Evolutionary conservation across 2,797 vertebrate genomes (phyloP), one percentile per base, ranked within the genome.

Genomic region (Lophura swinhoii): DNA sequence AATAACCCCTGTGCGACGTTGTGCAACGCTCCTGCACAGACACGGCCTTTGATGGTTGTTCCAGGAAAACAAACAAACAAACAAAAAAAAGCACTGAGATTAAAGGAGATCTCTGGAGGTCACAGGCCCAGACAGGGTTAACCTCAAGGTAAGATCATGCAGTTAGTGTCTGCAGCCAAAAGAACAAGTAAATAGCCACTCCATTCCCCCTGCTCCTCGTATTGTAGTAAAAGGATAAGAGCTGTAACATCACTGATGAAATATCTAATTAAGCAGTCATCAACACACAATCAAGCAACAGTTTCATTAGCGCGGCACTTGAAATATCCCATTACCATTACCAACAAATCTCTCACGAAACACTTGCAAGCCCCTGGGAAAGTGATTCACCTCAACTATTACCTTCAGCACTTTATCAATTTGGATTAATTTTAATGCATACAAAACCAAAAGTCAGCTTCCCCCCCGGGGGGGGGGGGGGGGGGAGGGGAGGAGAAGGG

Each of bases 91-190:
- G 4, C 14, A n/a, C 22, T 46, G 0, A 2, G 55, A 60, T 1
- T 31, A 46, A 78, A 88, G 72, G 94, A 88, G 78, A 67, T 15
- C 48, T 95, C 23, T n/a, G 86, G 93, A 94, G 88, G 90, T 91
- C 94, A 76, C 11, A 0, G 70, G 37, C 29, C 29, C 41, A 46
- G 88, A 69, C 23, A 16, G 43, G 43, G 73, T 17, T 68, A 43
- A 59, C 26, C 55, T 51, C 71, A 8, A 63, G 60, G 31, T 4
- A 7, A 16, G 6, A 23, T 3, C 39, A n/a, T 24, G 43, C 12
- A 79, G 53, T 2, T 33, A 4, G 6, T 2, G 4, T 4, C 56
- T 85, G 49, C 22, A 29, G 59, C 12, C 51, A 85, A 17, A 29
- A 37, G 31, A 55, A 2, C 8, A 43, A 46, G 29, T 8, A 29